A percentile compares a stretch with the other conserved stretches of the same genome.
These are phyloP conservation scores for Arizona elegans DNA, from an alignment of 2,113 vertebrate genomes.

Conservation along the genomic window DNA sequence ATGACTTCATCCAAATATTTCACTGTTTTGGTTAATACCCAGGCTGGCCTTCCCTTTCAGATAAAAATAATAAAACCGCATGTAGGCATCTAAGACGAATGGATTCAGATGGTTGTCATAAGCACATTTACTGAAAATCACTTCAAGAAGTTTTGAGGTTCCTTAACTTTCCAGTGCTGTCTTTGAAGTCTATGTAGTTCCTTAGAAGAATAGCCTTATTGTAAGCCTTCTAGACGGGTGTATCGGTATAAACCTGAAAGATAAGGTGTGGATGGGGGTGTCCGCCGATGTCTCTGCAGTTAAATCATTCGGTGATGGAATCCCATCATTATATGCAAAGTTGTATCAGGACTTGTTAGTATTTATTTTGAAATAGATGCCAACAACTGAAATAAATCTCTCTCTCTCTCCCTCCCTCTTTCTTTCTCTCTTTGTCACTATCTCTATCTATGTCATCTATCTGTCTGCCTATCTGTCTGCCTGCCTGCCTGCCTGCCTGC, in stretches of 20 bases:
- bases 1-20: slow-evolving; percentile 55
- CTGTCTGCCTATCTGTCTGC: too few species aligned
- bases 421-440: background rate
- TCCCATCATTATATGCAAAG: slow-evolving; percentile 68
- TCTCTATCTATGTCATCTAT: too few species aligned
- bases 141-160: slow-evolving; percentile 72
- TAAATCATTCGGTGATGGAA: slow-evolving; percentile 71
- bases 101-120: slow-evolving; percentile 75
- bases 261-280: slow-evolving; percentile 62
- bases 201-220: slow-evolving; percentile 61
- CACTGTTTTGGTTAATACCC: slow-evolving; percentile 63
- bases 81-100: slow-evolving; percentile 73
- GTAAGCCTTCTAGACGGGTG: slow-evolving; percentile 79
- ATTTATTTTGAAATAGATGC: slow-evolving; percentile 31
- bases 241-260: slow-evolving; percentile 74
- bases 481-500: too few species aligned
- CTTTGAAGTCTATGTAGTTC: slow-evolving; percentile 75
- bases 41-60: slow-evolving; percentile 48
- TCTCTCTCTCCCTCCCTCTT: background rate
- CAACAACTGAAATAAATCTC: slow-evolving; percentile 63
- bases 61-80: slow-evolving; percentile 37
- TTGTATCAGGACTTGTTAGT: slow-evolving; percentile 49
- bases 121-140: slow-evolving; percentile 77
- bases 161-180: slow-evolving; percentile 66
- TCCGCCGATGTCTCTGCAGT: slow-evolving; percentile 63